Percentiles rank a stretch among this genome's conserved stretches.
Conservation (phyloP, 2,113 vertebrate species). For the Pogona vitticeps region DNA sequence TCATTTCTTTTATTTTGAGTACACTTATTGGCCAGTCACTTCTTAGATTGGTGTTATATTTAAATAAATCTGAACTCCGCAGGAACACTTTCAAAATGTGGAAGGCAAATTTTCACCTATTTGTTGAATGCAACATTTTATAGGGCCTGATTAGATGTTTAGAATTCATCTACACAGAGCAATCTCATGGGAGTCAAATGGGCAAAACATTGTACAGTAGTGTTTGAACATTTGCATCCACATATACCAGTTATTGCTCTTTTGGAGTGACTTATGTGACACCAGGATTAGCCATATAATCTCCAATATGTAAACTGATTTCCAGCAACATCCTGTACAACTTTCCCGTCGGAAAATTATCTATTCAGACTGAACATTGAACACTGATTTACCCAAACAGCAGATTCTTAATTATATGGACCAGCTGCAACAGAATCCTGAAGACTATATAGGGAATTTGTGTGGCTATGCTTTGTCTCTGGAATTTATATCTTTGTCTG, state of each 20-base stretch:
- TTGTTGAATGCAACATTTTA: neutral
- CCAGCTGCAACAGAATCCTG: neutral
- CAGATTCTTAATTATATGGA: neutral
- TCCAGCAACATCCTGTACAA: neutral
- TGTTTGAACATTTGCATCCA: neutral
- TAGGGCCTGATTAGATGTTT: neutral
- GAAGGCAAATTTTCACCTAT: neutral
- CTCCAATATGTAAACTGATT: neutral
- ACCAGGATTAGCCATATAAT: neutral
- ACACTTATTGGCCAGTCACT: neutral
- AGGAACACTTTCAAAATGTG: neutral
- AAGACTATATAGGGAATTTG: neutral
- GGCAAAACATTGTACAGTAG: no score
- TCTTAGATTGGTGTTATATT: neutral
- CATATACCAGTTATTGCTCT: no score
- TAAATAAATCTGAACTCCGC: neutral
- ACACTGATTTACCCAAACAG: neutral
- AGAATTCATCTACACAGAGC: no score
- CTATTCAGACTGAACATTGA: neutral
- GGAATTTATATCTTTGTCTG: neutral
- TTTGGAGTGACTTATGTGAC: neutral
- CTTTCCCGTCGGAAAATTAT: neutral
- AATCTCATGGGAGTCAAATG: neutral
- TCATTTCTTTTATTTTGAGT: neutral
- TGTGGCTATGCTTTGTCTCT: neutral